Base-by-base conservation (phyloP, 2,888 invertebrate genomes). In the Campopleginae sp. region DNA sequence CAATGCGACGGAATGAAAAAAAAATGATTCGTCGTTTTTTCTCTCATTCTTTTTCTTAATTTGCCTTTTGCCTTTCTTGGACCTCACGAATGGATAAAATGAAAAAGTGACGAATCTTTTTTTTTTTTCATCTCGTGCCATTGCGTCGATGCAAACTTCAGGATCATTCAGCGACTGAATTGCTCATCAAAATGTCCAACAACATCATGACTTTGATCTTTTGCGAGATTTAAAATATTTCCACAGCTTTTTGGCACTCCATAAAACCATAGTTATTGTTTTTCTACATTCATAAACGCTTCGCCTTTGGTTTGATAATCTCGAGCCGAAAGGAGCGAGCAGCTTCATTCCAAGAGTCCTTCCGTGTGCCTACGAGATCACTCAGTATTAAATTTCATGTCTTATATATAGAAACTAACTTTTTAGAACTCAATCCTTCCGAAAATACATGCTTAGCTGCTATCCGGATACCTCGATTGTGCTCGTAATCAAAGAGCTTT, bases 401-500 rank as follows among this genome's bases (percentile, higher is more conserved):
- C 12, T 27, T 31, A 33, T 46, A 42, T 61, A 14, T 33, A 46
- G 46, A 23, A 42, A 74, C 19, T 27, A 48, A 70, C 70, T 79
- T 66, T 27, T 58, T 19, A 76, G 6, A 72, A 77, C 42, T 72
- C 46, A 17, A 46, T 72, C 63, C 23, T 71, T 58, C 48, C 1
- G 17, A 48, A 71, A 23, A 38, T 48, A 61, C 19, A 19, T 23
- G 42, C 42, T 38, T 46, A 7, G 48, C 31, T 58, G 33, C 12
- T 61, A 68, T 44, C 31, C 74, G 72, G 68, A 68, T 74, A 38
- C 68, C 51, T 63, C 31, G 42, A 63, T 70, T 79, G 68, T 79
- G 44, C n/a, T 68, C 68, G 63, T 68, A 81, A 84, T 81, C 80
- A 81, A 84, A 81, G 77, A 44, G 46, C 72, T 68, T 72, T 33